Evolutionary conservation across 2,888 invertebrate species (phyloP).

Genomic region (Baronia brevicornis): DNA sequence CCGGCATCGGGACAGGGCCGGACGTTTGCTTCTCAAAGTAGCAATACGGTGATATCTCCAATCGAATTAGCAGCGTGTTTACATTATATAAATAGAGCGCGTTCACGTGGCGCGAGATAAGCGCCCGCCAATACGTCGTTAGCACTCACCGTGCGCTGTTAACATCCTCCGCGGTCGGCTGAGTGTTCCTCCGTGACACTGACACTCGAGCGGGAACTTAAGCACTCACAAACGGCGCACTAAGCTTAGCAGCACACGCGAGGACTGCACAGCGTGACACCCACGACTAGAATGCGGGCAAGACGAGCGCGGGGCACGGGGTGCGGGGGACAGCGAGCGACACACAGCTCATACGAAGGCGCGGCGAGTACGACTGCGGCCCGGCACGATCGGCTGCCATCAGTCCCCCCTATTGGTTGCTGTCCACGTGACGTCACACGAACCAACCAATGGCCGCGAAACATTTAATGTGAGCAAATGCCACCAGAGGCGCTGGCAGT

Average conservation of each 20-base stretch:
- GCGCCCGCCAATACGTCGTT: slow-evolving; percentile 41
- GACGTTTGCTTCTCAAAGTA: slow-evolving; percentile 53
- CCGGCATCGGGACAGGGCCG: slow-evolving; percentile 34
- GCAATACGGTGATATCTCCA: slow-evolving; percentile 49
- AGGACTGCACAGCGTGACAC: slow-evolving; percentile 72
- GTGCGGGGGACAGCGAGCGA: slow-evolving; percentile 51
- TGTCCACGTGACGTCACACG: slow-evolving; percentile 57
- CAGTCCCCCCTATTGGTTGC: slow-evolving; percentile 60
- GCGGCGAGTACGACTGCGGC: slow-evolving; percentile 71
- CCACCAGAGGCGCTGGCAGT: slow-evolving; percentile 51
- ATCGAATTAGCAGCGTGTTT: slow-evolving; percentile 69
- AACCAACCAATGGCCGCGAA: slow-evolving; percentile 44
- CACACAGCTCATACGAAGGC: slow-evolving; percentile 69
- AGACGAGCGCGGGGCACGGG: slow-evolving; percentile 57
- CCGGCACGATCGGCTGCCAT: slow-evolving; percentile 41
- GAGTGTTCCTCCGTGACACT: slow-evolving; percentile 66
- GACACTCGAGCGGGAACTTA: slow-evolving; percentile 67
- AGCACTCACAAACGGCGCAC: slow-evolving; percentile 75
- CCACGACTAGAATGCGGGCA: slow-evolving; percentile 74
- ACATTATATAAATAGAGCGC: slow-evolving; percentile 71
- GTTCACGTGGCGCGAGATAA: slow-evolving; percentile 69
- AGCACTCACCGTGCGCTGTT: slow-evolving; percentile 73
- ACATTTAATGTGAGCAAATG: slow-evolving; percentile 34
- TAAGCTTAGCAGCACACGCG: slow-evolving; percentile 70
- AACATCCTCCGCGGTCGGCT: slow-evolving; percentile 69